Evolutionary conservation across 2,888 invertebrate genomes (phyloP).

Genomic region (Emmelina monodactyla): DNA sequence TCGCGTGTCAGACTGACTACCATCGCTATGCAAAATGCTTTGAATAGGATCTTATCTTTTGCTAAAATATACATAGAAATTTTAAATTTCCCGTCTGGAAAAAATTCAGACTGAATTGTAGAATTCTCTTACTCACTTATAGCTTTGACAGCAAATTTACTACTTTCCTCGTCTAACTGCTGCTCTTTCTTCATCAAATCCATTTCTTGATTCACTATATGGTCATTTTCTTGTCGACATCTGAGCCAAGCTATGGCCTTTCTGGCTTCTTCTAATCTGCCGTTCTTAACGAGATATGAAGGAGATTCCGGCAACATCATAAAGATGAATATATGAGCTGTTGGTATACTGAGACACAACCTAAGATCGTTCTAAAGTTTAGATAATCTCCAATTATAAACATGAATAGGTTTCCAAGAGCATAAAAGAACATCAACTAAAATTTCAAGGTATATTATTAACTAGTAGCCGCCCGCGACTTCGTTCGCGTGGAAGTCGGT

Average conservation of each 20-base stretch:
- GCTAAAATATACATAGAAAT: conserved; percentile 36
- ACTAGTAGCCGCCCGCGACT: too few relatives aligned
- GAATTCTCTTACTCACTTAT: conserved; percentile 45
- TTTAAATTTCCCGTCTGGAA: too few relatives aligned
- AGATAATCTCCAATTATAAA: background rate
- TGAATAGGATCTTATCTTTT: conserved; percentile 34
- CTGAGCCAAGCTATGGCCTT: conserved; percentile 44
- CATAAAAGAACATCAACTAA: background rate
- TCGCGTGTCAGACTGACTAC: conserved; percentile 35
- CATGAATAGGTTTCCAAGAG: background rate
- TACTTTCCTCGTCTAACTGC: conserved; percentile 33
- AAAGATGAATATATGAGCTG: conserved; percentile 48
- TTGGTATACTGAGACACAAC: conserved; percentile 50
- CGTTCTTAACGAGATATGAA: conserved; percentile 46
- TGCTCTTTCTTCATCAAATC: conserved; percentile 35
- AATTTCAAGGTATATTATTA: too few relatives aligned
- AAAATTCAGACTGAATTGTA: too few relatives aligned
- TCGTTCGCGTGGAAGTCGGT: too few relatives aligned
- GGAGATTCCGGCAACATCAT: conserved; percentile 70
- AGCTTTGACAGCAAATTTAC: conserved; percentile 35
- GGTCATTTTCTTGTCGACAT: conserved; percentile 32
- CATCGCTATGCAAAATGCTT: conserved; percentile 41
- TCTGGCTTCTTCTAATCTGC: conserved; percentile 32
- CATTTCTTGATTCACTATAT: conserved; percentile 28
- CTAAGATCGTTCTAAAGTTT: conserved; percentile 11